Conservation (phyloP, 1,140 invertebrate genomes). For the Brevipalpus yothersi region DNA sequence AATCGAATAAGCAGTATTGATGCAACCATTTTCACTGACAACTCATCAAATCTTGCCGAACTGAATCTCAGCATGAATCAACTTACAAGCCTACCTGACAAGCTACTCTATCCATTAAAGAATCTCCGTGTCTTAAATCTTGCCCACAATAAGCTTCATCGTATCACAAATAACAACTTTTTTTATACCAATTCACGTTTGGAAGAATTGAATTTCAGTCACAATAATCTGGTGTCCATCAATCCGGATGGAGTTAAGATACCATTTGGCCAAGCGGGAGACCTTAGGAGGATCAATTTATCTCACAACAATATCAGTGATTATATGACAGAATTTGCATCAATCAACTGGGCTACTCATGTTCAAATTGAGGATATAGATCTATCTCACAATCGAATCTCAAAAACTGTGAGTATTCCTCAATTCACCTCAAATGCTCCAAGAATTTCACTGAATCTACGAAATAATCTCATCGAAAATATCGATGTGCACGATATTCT, state of each 20-base stretch:
- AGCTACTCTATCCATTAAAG: conserved; percentile 3
- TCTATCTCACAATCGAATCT: conserved; percentile 11
- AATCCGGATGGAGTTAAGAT: conserved; percentile 1
- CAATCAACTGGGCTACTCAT: conserved; percentile 11
- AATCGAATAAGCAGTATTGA: conserved; percentile 6
- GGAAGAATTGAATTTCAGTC: conserved; percentile 9
- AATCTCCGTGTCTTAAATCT: conserved; percentile 4
- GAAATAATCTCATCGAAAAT: conserved; percentile 9
- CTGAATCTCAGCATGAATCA: conserved; percentile 6
- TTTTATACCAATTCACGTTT: conserved; percentile 8
- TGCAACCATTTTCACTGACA: conserved; percentile 1
- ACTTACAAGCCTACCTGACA: conserved; percentile 1
- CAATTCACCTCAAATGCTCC: conserved; percentile 3
- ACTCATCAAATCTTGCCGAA: conserved; percentile 2
- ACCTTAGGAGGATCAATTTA: conserved; percentile 7
- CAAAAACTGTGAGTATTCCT: conserved; percentile 9
- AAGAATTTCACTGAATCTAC: conserved; percentile 7
- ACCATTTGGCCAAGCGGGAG: conserved; percentile 6
- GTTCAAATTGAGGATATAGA: conserved; percentile 10
- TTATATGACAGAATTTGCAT: conserved; percentile 7
- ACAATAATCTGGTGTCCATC: conserved; percentile 10
- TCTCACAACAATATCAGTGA: conserved; percentile 7
- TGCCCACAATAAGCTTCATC: conserved; percentile 1
- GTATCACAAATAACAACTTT: background rate
- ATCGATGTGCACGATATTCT: conserved; percentile 6